These are phyloP conservation scores for Diadophis punctatus DNA, from an alignment of 2,113 vertebrate genomes.

Conservation along the genomic window DNA sequence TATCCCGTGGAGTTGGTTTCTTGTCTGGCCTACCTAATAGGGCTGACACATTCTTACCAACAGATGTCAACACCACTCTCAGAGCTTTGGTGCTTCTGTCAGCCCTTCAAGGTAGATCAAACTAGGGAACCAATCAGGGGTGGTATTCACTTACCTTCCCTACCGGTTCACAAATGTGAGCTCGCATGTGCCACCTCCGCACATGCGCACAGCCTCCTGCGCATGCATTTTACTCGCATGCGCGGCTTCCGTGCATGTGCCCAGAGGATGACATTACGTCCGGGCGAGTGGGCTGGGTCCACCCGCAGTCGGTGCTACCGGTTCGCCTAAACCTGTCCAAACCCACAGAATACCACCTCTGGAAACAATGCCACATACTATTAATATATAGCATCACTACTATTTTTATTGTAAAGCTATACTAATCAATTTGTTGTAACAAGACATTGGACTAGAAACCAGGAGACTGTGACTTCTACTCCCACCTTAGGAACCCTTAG, in stretches of 20 bases:
- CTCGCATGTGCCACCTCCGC: no score
- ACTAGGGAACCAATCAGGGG: neutral
- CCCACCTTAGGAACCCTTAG: neutral
- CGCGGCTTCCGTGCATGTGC: no score
- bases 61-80: neutral
- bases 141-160: no score
- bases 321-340: no score
- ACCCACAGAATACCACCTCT: no score
- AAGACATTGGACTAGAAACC: neutral
- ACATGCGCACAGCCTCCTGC: no score
- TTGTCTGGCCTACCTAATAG: neutral
- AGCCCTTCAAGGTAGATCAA: neutral
- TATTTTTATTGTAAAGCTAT: neutral
- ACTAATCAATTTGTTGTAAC: neutral
- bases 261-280: no score
- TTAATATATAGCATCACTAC: neutral
- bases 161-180: no score
- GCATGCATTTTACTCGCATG: no score
- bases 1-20: neutral
- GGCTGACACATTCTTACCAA: neutral
- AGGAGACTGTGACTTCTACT: neutral
- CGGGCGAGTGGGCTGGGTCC: no score
- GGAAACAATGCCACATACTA: neutral
- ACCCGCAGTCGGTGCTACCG: no score
- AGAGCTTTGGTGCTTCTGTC: neutral